Evolutionary conservation across 37 sponge, comb jelly and placozoan genomes (phyloP).

Genomic region (Theonella swinhoei): DNA sequence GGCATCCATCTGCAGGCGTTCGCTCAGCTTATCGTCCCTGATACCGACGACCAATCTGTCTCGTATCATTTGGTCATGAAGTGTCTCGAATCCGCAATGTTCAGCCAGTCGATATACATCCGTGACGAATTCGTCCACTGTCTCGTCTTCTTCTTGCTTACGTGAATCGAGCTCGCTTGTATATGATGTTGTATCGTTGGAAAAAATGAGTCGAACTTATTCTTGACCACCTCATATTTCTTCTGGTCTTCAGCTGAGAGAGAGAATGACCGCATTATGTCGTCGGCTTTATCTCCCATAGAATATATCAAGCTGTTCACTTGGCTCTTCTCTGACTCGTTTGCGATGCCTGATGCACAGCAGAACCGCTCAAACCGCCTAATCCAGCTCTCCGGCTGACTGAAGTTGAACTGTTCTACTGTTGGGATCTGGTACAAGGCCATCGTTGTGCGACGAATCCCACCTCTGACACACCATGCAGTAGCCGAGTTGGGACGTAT

Average conservation of each 20-base stretch:
- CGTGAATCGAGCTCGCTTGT: conserved; percentile 35
- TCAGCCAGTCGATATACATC: conserved; percentile 3
- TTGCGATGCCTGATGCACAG: too few relatives aligned
- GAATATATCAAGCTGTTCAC: conserved; percentile 34
- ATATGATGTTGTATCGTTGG: conserved; percentile 8
- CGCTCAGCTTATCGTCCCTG: conserved; percentile 25
- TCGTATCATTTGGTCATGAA: conserved; percentile 14
- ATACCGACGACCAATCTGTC: too few relatives aligned
- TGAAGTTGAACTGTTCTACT: too few relatives aligned
- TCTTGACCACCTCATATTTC: conserved; percentile 9
- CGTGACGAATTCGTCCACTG: too few relatives aligned
- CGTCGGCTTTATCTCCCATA: conserved; percentile 47
- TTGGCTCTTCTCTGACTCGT: conserved; percentile 15
- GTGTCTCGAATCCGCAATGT: conserved; percentile 1
- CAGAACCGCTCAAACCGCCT: too few relatives aligned
- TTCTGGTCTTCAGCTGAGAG: too few relatives aligned
- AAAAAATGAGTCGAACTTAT: conserved; percentile 26
- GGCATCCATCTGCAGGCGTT: conserved; percentile 24
- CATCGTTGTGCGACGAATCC: too few relatives aligned
- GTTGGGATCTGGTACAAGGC: too few relatives aligned
- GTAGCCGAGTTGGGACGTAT: too few relatives aligned
- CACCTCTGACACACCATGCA: too few relatives aligned
- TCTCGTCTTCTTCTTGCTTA: conserved; percentile 39
- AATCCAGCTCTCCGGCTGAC: too few relatives aligned
- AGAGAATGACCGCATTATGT: too few relatives aligned